A percentile compares a stretch with the other conserved stretches of the same genome.
These are phyloP conservation scores for Sarotherodon lohbergeri DNA, from an alignment of 2,113 vertebrate species.

Conservation along the genomic window DNA sequence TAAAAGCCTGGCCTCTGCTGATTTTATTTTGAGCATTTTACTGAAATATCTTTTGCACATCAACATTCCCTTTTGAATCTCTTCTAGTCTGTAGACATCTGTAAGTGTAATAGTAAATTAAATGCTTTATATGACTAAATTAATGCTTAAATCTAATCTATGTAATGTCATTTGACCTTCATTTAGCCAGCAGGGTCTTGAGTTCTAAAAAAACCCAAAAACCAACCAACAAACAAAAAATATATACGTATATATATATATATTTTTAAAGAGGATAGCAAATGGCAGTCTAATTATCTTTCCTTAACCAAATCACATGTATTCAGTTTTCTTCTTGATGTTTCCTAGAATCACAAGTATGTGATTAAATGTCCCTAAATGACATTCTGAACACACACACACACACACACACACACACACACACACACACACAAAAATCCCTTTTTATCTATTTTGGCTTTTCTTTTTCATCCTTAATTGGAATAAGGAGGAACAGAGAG, in stretches of 20 bases:
- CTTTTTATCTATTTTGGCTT: not conserved
- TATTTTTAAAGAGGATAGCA: not conserved
- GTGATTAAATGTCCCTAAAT: not conserved
- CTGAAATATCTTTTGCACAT: not conserved
- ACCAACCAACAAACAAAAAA: not conserved
- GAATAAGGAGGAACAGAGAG: not conserved
- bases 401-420: not conserved
- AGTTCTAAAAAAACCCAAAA: accelerated
- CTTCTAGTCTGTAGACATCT: not conserved
- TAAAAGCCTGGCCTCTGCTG: not conserved
- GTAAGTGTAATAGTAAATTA: not conserved
- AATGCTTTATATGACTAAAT: not conserved
- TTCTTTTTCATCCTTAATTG: not conserved
- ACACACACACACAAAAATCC: not conserved
- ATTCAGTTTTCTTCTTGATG: not conserved
- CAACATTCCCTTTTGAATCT: not conserved
- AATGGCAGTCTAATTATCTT: not conserved
- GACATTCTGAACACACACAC: not conserved
- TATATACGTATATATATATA: not conserved
- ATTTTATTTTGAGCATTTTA: not conserved
- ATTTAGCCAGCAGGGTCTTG: not conserved
- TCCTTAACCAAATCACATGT: not conserved
- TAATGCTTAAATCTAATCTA: not conserved
- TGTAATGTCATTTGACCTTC: not conserved
- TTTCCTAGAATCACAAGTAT: not conserved